A percentile compares a stretch with the other conserved stretches of the same genome.
These are phyloP conservation scores for Acanthornis magna DNA, from an alignment of 2,797 vertebrate genomes.

Conservation along the genomic window DNA sequence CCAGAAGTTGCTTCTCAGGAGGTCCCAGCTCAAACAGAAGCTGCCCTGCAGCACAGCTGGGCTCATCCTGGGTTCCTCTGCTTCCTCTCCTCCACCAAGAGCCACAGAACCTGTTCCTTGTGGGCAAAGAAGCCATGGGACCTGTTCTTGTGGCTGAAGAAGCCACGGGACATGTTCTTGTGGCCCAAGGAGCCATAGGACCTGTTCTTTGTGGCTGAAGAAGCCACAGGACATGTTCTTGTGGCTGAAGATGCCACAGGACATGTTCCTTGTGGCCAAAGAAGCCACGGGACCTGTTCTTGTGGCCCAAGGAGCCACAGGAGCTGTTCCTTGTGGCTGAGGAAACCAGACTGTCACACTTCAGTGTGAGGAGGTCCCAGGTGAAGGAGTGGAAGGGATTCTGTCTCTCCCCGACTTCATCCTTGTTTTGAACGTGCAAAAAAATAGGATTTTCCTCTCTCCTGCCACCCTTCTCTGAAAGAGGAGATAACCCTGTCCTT, in stretches of 20 bases:
- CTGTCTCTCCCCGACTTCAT: not conserved
- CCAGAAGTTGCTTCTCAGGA: not conserved
- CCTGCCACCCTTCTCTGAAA: not conserved
- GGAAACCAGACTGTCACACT: not conserved
- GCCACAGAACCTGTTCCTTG: fast-evolving
- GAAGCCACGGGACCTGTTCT: fast-evolving
- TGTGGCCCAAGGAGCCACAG: not conserved
- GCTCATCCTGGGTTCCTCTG: not conserved
- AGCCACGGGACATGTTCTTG: no score
- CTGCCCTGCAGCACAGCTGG: not conserved
- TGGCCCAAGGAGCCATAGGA: not conserved
- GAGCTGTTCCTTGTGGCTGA: fast-evolving
- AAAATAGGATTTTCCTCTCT: not conserved
- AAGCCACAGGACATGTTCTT: not conserved
- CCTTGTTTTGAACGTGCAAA: not conserved
- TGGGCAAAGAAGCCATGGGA: no score
- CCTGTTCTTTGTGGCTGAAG: not conserved
- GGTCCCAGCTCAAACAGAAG: not conserved
- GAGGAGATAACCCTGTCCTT: not conserved
- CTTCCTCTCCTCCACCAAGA: not conserved
- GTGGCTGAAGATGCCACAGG: no score
- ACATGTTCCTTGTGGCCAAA: not conserved
- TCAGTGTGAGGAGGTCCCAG: not conserved
- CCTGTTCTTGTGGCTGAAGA: not conserved
- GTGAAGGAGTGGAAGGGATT: not conserved